Percentiles rank a stretch among this genome's conserved stretches.
Conservation (phyloP, 2,888 invertebrate species). For the Diarsia dahlii region DNA sequence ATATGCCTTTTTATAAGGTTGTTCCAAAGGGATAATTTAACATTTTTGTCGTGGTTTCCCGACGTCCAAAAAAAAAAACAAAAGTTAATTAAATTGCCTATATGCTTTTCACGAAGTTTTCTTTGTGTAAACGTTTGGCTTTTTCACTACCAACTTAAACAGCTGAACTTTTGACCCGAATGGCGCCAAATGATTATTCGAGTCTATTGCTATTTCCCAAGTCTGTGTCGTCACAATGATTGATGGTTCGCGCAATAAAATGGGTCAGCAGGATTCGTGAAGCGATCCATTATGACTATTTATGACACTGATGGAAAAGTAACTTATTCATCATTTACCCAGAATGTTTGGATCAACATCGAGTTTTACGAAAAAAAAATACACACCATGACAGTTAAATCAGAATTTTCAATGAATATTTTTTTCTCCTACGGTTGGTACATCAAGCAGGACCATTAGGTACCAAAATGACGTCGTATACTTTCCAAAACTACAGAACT, state of each 20-base stretch:
- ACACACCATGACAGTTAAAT: background rate
- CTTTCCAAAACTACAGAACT: background rate
- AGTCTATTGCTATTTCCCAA: conserved; percentile 40
- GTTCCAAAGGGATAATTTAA: background rate
- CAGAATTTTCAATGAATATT: background rate
- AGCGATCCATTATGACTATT: conserved; percentile 15
- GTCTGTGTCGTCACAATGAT: conserved; percentile 36
- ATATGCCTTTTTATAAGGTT: background rate
- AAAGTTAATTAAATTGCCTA: background rate
- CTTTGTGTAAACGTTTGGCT: conserved; percentile 8
- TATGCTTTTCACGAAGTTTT: background rate
- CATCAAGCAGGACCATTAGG: background rate
- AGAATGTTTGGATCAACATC: background rate
- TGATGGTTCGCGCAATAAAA: conserved; percentile 52
- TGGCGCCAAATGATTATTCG: conserved; percentile 37
- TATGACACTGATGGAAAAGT: conserved; percentile 1
- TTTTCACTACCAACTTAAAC: conserved; percentile 22
- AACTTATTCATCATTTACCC: background rate
- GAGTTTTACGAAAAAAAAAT: background rate
- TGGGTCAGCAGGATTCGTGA: conserved; percentile 33
- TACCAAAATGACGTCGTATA: background rate
- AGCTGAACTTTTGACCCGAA: conserved; percentile 38
- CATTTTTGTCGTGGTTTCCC: background rate
- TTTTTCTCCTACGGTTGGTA: background rate
- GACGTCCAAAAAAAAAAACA: background rate